A percentile compares a stretch with the other conserved stretches of the same genome.
Evolutionary conservation across 2,797 vertebrate species (phyloP).

Genomic region (Pteronotus mesoamericanus): DNA sequence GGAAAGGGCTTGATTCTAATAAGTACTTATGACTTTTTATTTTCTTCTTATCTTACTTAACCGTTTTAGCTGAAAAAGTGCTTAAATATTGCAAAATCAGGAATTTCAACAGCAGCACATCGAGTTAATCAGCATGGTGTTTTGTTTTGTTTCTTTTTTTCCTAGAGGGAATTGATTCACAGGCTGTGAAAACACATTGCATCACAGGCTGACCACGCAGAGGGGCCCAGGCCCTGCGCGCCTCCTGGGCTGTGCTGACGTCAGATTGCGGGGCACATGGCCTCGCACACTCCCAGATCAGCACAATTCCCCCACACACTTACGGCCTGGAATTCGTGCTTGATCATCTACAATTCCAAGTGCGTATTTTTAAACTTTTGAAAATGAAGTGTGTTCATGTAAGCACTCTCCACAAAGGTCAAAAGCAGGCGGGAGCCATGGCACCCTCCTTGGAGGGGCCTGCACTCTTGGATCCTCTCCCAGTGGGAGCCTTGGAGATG

Average conservation of each 20-base stretch:
- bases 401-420: constrained; percentile 75
- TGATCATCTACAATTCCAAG: constrained; percentile 42
- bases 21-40: constrained; percentile 29
- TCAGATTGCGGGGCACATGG: not conserved
- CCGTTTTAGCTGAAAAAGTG: constrained; percentile 52
- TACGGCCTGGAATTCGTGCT: not conserved
- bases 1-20: constrained; percentile 47
- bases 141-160: not conserved
- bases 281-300: not conserved
- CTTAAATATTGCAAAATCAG: constrained; percentile 56
- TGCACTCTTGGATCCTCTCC: constrained; percentile 24
- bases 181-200: constrained; percentile 4
- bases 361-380: constrained; percentile 59
- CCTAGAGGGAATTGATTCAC: constrained; percentile 52
- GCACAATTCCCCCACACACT: constrained; percentile 42
- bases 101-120: constrained; percentile 2
- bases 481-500: constrained; percentile 34
- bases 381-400: constrained; percentile 61
- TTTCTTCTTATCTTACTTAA: constrained; percentile 63
- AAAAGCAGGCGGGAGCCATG: constrained; percentile 38
- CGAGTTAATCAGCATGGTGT: constrained; percentile 49
- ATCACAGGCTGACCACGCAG: constrained; percentile 22
- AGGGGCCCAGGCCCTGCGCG: not conserved
- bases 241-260: not conserved
- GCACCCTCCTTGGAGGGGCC: not conserved